Percentiles rank a stretch among this genome's conserved stretches.
Evolutionary conservation across 2,888 invertebrate genomes (phyloP).

Genomic region (Meta bourneti): DNA sequence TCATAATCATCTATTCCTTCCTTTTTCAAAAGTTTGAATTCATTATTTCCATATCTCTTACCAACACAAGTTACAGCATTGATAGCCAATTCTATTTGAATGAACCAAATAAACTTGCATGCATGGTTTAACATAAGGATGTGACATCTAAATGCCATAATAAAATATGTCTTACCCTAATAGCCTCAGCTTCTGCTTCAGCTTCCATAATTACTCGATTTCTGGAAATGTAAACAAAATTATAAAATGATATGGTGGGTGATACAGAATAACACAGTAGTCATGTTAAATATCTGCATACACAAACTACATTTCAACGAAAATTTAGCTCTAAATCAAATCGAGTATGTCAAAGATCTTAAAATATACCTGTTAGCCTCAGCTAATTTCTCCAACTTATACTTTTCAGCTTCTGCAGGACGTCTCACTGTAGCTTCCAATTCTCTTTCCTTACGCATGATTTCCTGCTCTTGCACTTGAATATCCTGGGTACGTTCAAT

Average conservation of each 20-base stretch:
- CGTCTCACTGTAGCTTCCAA: slow-evolving; percentile 94
- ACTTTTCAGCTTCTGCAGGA: slow-evolving; percentile 97
- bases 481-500: slow-evolving; percentile 96
- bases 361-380: slow-evolving; percentile 88
- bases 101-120: too few relatives aligned
- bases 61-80: too few relatives aligned
- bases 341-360: background rate
- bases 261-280: background rate
- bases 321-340: background rate
- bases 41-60: too few relatives aligned
- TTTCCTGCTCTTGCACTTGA: slow-evolving; percentile 97
- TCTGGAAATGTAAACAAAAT: slow-evolving; percentile 59
- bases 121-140: too few relatives aligned
- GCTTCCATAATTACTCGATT: slow-evolving; percentile 94
- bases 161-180: slow-evolving; percentile 83
- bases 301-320: background rate
- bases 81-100: too few relatives aligned
- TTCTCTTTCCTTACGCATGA: slow-evolving; percentile 93
- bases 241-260: background rate
- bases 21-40: too few relatives aligned
- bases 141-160: too few relatives aligned
- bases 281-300: too few relatives aligned
- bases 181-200: slow-evolving; percentile 95
- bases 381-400: slow-evolving; percentile 93
- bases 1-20: too few relatives aligned